Evolutionary conservation across 2,888 invertebrate species (phyloP).

Genomic region (Magallana nippona): DNA sequence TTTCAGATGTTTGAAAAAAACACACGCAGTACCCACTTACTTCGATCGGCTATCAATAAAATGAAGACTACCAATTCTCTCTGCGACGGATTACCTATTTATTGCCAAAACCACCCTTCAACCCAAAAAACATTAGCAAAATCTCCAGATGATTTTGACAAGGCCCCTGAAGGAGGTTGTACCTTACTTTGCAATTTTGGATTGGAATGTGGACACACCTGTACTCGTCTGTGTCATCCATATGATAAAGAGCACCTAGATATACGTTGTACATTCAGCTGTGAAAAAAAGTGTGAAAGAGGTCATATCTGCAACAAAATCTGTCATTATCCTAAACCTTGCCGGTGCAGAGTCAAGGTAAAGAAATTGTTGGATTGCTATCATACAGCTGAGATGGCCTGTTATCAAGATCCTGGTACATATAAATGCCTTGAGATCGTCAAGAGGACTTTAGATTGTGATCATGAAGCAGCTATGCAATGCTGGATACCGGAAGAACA

Average conservation of each 20-base stretch:
- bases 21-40: slow-evolving; percentile 62
- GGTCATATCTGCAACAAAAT: slow-evolving; percentile 35
- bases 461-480: not conserved
- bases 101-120: slow-evolving; percentile 67
- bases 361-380: slow-evolving; percentile 16
- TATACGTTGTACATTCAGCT: not conserved
- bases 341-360: slow-evolving; percentile 32
- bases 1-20: slow-evolving; percentile 69
- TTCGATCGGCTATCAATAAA: slow-evolving; percentile 3
- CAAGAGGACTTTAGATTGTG: not conserved
- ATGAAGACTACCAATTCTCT: slow-evolving; percentile 24
- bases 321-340: slow-evolving; percentile 42
- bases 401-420: slow-evolving; percentile 13
- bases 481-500: not conserved
- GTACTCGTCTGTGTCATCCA: slow-evolving; percentile 65
- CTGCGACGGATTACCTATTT: slow-evolving; percentile 53
- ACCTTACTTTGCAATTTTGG: slow-evolving; percentile 58
- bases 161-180: slow-evolving; percentile 67
- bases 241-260: slow-evolving; percentile 80
- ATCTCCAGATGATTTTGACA: slow-evolving; percentile 55
- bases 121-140: slow-evolving; percentile 46
- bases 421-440: slow-evolving; percentile 27
- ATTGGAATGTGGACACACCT: slow-evolving; percentile 70
- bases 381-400: slow-evolving; percentile 31
- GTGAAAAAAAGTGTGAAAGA: slow-evolving; percentile 39